Percentiles rank a stretch among this genome's conserved stretches.
These are phyloP conservation scores for Brachionus rubens DNA, from an alignment of 1,140 invertebrate genomes.

Conservation along the genomic window DNA sequence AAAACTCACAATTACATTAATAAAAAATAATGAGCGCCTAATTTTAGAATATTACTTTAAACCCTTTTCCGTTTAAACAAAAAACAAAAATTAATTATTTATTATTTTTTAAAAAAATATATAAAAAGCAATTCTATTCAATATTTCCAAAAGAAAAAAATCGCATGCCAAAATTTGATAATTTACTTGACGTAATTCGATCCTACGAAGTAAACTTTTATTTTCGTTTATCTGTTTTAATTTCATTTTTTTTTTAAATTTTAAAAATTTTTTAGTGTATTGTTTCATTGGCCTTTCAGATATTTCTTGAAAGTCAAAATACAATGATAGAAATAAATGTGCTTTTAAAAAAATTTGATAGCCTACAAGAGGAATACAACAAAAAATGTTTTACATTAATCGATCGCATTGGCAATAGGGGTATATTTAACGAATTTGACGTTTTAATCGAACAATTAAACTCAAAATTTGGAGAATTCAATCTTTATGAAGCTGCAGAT, in stretches of 20 bases:
- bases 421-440: not conserved
- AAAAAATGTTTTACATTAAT: not conserved
- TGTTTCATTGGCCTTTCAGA: not conserved
- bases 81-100: not conserved
- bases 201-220: not conserved
- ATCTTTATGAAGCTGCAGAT: not conserved
- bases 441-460: not conserved
- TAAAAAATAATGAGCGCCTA: too few relatives aligned
- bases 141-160: not conserved
- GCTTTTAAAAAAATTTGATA: not conserved
- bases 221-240: too few relatives aligned
- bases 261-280: not conserved
- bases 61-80: too few relatives aligned
- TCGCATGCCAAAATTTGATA: not conserved
- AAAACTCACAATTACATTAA: too few relatives aligned
- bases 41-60: too few relatives aligned
- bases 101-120: not conserved
- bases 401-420: not conserved
- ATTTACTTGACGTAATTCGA: conserved; percentile 16
- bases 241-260: too few relatives aligned
- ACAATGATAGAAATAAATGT: not conserved
- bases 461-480: conserved; percentile 32
- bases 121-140: not conserved
- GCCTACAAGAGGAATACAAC: not conserved
- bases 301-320: not conserved